Base-by-base conservation (phyloP, 2,113 vertebrate species). In the Corythoichthys intestinalis region DNA sequence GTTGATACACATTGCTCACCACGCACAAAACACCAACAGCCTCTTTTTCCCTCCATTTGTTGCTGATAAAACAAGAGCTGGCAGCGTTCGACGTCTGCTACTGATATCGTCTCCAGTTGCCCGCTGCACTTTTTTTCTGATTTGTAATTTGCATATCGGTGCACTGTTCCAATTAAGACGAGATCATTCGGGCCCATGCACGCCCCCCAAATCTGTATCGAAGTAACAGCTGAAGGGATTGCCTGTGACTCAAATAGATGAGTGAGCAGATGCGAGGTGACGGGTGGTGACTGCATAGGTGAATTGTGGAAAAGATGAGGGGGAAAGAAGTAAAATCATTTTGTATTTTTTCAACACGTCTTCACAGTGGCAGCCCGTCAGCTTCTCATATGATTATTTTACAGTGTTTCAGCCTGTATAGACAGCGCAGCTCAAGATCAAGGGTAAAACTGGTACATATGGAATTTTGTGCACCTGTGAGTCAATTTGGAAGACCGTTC, bases 341-440 rank as follows among this genome's bases (percentile, higher is more conserved):
- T 69, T 78, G 15, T 20, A 68, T 44, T 68, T 41, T n/a, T 54
- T 66, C 2, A 14, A 20, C 8, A 17, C 2, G 9, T 49, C 46
- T 53, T 11, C 3, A 71, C 1, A 20, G 54, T 57, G 72, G 85
- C 76, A 88, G 88, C 81, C 84, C 85, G 88, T 80, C 63, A 59
- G 65, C 77, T 84, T 87, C 73, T 70, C 66, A 50, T 78, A 85
- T 91, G 58, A 87, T 89, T 86, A 86, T 90, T 89, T 88, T 61
- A 89, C 83, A 70, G 61, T 69, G 66, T 85, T 72, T 72, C 3
- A 6, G 39, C 39, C 6, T 6, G 39, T 41, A 41, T 41, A 41
- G 6, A 41, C 39, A 41, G 6, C 3, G 39, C 39, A 41, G 39
- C 39, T 41, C 6, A 3, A 6, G 6, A 4, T 41, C 39, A 41